Evolutionary conservation across 2,888 invertebrate species (phyloP), one percentile per base, ranked within the genome.

Genomic region (Euplexia lucipara): DNA sequence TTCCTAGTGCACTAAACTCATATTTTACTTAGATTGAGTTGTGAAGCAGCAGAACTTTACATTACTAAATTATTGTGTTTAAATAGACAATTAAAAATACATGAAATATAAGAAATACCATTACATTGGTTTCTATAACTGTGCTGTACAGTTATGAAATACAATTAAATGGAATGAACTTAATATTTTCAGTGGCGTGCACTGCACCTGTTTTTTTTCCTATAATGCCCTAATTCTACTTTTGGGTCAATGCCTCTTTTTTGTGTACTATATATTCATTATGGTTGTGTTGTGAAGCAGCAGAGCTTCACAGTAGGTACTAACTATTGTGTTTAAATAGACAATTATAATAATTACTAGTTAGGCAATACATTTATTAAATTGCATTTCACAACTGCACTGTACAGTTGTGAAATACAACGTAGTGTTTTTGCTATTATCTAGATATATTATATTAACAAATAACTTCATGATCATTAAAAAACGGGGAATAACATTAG

Each of bases 201-300:
- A 87, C 60, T 83, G 83, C 82, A 44, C 80, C 74, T 48, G 78
- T 80, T 42, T 73, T 80, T 70, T 80, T 87, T 35, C 69, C 75
- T 16, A 52, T 30, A n/a, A 71, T 71, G 47, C 83, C 83, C 62
- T 84, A 80, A 41, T 78, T 54, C n/a, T 90, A 69, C 62, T 85
- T 83, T 26, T 80, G 57, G 10, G 64, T 53, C 48, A 86, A 71
- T 32, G 62, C 64, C 10, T 78, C 63, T 62, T 83, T 87, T 35
- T 69, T 78, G 64, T 82, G 65, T n/a, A 78, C 45, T 52, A 81
- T 59, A 67, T 72, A 79, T 63, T 54, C 79, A 75, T 42, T 66
- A 59, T 47, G 14, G 3, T 14, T 22, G 35, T 16, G 20, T n/a
- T 12, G 39, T 20, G 16, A 41, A 47, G 34, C 34, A 18, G 18